Evolutionary conservation across 2,113 vertebrate genomes (phyloP).

Genomic region (Channa maculata): DNA sequence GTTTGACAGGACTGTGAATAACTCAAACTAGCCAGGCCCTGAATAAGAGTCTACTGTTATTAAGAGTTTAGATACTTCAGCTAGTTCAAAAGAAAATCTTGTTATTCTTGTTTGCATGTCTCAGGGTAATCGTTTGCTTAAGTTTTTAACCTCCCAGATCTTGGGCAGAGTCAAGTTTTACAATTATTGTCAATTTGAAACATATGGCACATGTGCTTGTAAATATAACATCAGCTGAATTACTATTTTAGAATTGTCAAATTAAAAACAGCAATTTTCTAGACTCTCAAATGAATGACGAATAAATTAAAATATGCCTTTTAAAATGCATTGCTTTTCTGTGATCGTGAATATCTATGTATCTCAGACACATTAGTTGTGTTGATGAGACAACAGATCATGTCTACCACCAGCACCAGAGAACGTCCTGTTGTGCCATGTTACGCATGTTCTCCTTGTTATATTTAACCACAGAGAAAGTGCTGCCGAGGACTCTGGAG

Average conservation of each 20-base stretch:
- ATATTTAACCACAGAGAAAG: conserved; percentile 45
- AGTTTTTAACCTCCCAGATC: conserved; percentile 46
- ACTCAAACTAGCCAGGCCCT: conserved; percentile 41
- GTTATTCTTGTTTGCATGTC: conserved; percentile 59
- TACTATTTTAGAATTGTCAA: conserved; percentile 53
- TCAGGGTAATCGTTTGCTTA: conserved; percentile 64
- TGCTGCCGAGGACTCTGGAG: conserved; percentile 41
- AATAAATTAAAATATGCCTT: conserved; percentile 78
- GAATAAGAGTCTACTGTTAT: conserved; percentile 18
- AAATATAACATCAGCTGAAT: conserved; percentile 65
- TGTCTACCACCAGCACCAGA: not conserved
- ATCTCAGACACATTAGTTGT: not conserved
- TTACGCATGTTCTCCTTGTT: conserved; percentile 23
- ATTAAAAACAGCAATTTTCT: conserved; percentile 55
- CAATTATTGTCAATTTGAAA: conserved; percentile 46
- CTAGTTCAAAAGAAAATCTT: conserved; percentile 40
- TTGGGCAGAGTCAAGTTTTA: conserved; percentile 64
- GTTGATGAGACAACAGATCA: not conserved
- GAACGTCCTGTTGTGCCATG: not conserved
- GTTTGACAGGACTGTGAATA: conserved; percentile 41
- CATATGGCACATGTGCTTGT: conserved; percentile 61
- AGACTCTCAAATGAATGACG: conserved; percentile 57
- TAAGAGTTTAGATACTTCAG: conserved; percentile 45
- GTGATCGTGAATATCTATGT: conserved; percentile 14
- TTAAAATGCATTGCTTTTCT: conserved; percentile 52